These are phyloP conservation scores for Numida meleagris DNA, from an alignment of 2,113 vertebrate species.

Conservation along the genomic window DNA sequence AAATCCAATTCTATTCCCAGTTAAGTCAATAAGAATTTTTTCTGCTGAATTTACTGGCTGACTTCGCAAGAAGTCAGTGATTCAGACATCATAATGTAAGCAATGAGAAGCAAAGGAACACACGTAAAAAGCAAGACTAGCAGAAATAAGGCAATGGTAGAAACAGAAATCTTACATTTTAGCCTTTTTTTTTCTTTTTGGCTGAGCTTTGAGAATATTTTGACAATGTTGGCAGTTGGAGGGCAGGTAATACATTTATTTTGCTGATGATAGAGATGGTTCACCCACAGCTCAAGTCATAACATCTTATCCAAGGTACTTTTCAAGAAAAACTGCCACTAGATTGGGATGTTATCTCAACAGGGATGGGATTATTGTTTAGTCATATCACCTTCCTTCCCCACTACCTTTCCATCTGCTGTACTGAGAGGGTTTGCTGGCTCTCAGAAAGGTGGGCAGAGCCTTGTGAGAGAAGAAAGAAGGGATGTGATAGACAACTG, in stretches of 20 bases:
- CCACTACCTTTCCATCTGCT: not conserved
- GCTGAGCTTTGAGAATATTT: not conserved
- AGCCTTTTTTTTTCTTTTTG: not conserved
- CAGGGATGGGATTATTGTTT: not conserved
- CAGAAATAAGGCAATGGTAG: not conserved
- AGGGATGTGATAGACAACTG: not conserved
- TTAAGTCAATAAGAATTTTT: slow-evolving; percentile 51
- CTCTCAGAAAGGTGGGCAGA: not conserved
- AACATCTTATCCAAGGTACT: not conserved
- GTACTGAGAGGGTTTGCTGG: not conserved
- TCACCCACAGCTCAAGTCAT: not conserved
- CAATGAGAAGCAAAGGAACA: not conserved
- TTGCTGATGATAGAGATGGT: not conserved
- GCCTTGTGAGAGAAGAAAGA: not conserved
- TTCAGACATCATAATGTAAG: not conserved
- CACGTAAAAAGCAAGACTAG: not conserved
- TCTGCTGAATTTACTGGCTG: not conserved
- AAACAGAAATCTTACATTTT: not conserved
- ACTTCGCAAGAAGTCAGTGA: not conserved
- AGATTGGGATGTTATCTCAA: not conserved
- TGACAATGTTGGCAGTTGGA: not conserved
- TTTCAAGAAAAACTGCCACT: not conserved
- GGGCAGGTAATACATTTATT: not conserved
- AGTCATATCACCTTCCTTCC: not conserved
- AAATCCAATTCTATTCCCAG: slow-evolving; percentile 49